phyloP scores from a whole-genome alignment of 2,888 invertebrate species.

The Autographa pulchrina region DNA sequence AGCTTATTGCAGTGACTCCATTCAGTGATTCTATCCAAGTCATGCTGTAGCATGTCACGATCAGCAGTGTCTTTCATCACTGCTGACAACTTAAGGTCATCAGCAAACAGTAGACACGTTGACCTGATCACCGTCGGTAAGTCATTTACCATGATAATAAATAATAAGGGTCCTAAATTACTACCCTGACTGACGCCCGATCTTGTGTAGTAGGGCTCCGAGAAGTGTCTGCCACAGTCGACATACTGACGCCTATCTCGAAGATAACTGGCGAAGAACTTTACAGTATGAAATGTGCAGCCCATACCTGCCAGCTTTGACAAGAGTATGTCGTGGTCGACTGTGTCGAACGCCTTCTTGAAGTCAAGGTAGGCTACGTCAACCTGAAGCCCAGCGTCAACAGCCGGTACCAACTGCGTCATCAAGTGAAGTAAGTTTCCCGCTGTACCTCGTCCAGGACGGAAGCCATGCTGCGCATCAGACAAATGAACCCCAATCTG shows the following conservation, averaged over 20 bases:
- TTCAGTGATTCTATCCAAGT: background rate
- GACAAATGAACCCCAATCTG: too few relatives aligned
- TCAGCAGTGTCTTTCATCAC: background rate
- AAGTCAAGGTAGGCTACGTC: conserved; percentile 6
- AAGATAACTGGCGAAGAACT: conserved; percentile 5
- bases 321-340: background rate
- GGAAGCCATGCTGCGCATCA: background rate
- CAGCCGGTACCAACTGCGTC: conserved; percentile 8
- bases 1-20: conserved; percentile 10
- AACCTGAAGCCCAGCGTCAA: background rate
- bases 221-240: conserved; percentile 11
- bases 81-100: background rate
- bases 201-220: background rate
- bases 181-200: background rate
- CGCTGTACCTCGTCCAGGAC: background rate
- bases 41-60: background rate
- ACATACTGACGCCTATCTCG: conserved; percentile 12
- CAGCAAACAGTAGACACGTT: background rate
- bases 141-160: conserved; percentile 7
- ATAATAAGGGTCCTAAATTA: background rate
- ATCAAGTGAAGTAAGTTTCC: conserved; percentile 2
- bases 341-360: background rate
- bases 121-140: conserved; percentile 1
- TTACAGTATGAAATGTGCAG: background rate
- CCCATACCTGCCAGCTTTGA: background rate